phyloP scores from a whole-genome alignment of 2,888 invertebrate genomes.

The Danaus chrysippus region DNA sequence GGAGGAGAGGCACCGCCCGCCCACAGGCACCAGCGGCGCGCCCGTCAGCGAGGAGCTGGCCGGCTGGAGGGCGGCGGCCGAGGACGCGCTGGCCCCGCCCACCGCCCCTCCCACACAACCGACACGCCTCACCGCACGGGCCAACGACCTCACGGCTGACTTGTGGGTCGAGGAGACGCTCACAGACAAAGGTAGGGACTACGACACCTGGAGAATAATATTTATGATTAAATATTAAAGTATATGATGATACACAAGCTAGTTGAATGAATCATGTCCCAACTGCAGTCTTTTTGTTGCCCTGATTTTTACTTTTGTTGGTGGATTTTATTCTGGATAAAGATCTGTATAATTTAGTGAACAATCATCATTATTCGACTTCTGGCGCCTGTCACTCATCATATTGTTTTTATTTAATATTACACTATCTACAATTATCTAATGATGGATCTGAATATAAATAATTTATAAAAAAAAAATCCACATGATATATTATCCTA shows the following conservation, averaged over 20 bases:
- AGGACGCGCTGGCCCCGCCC: constrained; percentile 26
- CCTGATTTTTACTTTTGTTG: not conserved
- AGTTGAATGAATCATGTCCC: no score
- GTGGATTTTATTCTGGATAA: not conserved
- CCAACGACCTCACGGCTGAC: constrained; percentile 46
- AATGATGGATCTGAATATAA: no score
- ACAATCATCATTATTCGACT: no score
- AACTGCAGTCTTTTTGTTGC: not conserved
- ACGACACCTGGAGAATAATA: not conserved
- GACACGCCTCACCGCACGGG: constrained; percentile 27
- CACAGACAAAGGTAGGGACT: constrained; percentile 60
- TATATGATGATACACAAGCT: no score
- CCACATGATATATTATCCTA: no score
- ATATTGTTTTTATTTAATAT: no score
- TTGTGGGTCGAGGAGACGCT: constrained; percentile 56
- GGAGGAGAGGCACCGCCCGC: constrained; percentile 37
- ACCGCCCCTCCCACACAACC: constrained; percentile 28
- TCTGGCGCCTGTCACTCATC: no score
- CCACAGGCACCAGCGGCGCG: constrained; percentile 22
- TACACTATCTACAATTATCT: no score
- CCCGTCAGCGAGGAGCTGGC: constrained; percentile 49
- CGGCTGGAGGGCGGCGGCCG: constrained; percentile 39
- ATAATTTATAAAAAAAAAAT: no score
- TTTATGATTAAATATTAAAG: no score
- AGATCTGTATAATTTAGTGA: no score